Percentiles rank a stretch among this genome's conserved stretches.
These are phyloP conservation scores for Lagopus leucura DNA, from an alignment of 2,113 vertebrate species.

Conservation along the genomic window DNA sequence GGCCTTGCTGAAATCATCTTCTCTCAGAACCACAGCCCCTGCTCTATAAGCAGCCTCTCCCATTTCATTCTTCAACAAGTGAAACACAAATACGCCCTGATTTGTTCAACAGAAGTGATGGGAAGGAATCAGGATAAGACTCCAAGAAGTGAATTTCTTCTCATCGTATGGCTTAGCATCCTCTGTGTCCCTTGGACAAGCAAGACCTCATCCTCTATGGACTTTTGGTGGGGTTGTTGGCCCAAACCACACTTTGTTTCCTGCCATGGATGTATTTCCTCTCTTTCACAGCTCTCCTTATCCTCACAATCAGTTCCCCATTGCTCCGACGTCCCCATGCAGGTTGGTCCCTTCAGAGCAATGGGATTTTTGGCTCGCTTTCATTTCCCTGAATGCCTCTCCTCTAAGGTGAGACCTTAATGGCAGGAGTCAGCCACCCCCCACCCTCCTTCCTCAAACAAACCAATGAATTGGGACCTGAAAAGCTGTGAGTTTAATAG, in stretches of 20 bases:
- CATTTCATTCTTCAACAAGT: no score
- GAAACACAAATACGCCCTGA: not conserved
- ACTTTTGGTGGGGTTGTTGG: not conserved
- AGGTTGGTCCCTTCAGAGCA: not conserved
- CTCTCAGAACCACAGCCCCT: not conserved
- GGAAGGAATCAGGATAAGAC: not conserved
- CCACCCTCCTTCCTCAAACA: not conserved
- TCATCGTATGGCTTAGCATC: no score
- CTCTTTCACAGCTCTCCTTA: not conserved
- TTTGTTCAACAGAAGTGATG: not conserved
- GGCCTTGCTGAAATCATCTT: not conserved
- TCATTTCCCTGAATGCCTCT: not conserved
- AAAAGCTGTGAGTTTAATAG: rapidly evolving
- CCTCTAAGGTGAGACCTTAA: not conserved
- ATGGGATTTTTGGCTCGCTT: not conserved
- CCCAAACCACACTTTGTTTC: not conserved
- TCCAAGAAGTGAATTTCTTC: not conserved
- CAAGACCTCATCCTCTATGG: not conserved
- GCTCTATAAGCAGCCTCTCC: not conserved
- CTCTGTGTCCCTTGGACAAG: no score
- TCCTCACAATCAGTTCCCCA: not conserved
- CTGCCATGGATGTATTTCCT: not conserved
- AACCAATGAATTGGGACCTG: not conserved
- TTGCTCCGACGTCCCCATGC: not conserved
- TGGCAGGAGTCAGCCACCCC: not conserved